Conservation (phyloP, 35 echinoderm and acorn worm species). For the Lytechinus variegatus region DNA sequence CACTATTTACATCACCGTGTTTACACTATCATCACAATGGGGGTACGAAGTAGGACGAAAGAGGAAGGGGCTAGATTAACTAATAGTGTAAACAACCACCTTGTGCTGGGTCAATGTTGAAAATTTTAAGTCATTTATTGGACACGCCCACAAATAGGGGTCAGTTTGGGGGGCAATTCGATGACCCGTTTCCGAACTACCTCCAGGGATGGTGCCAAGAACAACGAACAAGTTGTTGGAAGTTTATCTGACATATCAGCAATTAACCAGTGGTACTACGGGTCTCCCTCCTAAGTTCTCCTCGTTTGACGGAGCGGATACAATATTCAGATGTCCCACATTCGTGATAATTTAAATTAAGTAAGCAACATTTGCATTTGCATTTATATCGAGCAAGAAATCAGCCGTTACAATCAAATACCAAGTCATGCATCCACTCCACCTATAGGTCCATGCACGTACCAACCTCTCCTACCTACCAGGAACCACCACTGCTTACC, state of each 20-base stretch:
- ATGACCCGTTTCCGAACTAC: neutral
- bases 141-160: neutral
- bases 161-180: neutral
- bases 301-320: neutral
- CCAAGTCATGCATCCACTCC: too few relatives aligned
- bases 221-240: neutral
- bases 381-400: too few relatives aligned
- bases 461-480: neutral
- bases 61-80: neutral
- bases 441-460: too few relatives aligned
- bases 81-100: neutral
- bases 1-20: neutral
- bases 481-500: neutral
- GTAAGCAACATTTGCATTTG: too few relatives aligned
- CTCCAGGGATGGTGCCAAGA: neutral
- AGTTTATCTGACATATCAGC: neutral
- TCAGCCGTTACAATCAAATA: too few relatives aligned
- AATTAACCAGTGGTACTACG: too few relatives aligned
- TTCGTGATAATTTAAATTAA: too few relatives aligned
- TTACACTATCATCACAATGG: neutral
- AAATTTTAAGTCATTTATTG: neutral
- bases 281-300: too few relatives aligned
- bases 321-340: neutral
- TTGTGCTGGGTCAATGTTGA: neutral
- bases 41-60: neutral